phyloP scores from a whole-genome alignment of 2,888 invertebrate genomes.

The Archips crataeganus region DNA sequence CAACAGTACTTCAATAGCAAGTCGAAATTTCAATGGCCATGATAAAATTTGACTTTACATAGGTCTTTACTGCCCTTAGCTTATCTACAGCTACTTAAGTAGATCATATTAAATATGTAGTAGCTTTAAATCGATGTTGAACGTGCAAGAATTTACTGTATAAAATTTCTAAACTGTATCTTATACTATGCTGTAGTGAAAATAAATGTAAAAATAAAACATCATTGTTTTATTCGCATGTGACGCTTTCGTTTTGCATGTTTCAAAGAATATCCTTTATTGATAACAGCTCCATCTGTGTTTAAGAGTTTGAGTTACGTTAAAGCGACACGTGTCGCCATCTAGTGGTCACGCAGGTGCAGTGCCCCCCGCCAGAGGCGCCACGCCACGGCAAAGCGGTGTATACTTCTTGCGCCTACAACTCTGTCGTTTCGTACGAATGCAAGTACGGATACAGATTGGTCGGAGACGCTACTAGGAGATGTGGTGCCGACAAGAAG shows the following conservation, averaged over 20 bases:
- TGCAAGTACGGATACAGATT: conserved; percentile 98
- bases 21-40: conserved; percentile 74
- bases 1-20: conserved; percentile 55
- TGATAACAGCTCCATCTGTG: conserved; percentile 62
- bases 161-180: conserved; percentile 72
- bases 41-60: conserved; percentile 66
- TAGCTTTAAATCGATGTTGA: conserved; percentile 73
- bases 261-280: conserved; percentile 42
- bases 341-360: conserved; percentile 95
- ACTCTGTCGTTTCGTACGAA: conserved; percentile 97
- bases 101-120: conserved; percentile 69
- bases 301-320: conserved; percentile 56
- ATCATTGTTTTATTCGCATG: conserved; percentile 74
- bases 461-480: conserved; percentile 94
- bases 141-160: conserved; percentile 68
- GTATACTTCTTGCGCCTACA: conserved; percentile 96
- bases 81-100: conserved; percentile 61
- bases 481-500: conserved; percentile 97
- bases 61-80: conserved; percentile 74
- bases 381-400: conserved; percentile 97
- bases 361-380: conserved; percentile 96
- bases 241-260: conserved; percentile 57
- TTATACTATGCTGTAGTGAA: conserved; percentile 75
- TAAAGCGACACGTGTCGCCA: conserved; percentile 82
- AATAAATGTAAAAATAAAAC: conserved; percentile 72